These are phyloP conservation scores for Atta cephalotes DNA, from an alignment of 1,140 invertebrate genomes.

Conservation along the genomic window DNA sequence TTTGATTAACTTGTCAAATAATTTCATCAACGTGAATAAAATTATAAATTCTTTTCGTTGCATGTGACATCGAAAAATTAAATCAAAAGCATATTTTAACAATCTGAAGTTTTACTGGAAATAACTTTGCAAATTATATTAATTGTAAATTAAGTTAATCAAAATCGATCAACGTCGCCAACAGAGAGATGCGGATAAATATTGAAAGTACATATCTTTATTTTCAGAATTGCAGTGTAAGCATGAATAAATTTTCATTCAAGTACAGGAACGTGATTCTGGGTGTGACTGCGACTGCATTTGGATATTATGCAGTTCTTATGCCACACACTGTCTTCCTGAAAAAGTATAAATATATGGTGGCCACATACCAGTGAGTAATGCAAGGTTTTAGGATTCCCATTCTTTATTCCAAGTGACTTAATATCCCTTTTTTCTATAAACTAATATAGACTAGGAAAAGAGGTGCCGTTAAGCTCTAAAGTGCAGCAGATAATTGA, in stretches of 20 bases:
- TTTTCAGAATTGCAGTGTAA: neutral
- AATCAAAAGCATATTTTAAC: neutral
- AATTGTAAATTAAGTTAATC: neutral
- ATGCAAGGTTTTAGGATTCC: neutral
- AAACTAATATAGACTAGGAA: slow-evolving; percentile 71
- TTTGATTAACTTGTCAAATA: neutral
- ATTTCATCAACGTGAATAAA: neutral
- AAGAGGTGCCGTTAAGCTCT: slow-evolving; percentile 82
- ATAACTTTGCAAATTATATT: neutral
- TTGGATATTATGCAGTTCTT: slow-evolving; percentile 69
- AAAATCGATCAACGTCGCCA: neutral
- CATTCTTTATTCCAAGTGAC: neutral
- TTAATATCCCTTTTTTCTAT: slow-evolving; percentile 43
- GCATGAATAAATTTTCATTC: slow-evolving; percentile 29
- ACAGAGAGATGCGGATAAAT: neutral
- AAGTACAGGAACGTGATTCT: slow-evolving; percentile 22
- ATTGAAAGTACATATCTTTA: neutral
- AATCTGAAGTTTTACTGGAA: neutral
- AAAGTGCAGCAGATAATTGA: slow-evolving; percentile 82
- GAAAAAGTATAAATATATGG: slow-evolving; percentile 85
- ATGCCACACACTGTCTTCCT: slow-evolving; percentile 87
- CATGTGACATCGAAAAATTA: neutral
- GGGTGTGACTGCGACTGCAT: neutral
- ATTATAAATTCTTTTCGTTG: neutral
- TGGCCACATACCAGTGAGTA: slow-evolving; percentile 87